phyloP scores from a whole-genome alignment of 2,888 invertebrate genomes.

The Orthosia gothica region DNA sequence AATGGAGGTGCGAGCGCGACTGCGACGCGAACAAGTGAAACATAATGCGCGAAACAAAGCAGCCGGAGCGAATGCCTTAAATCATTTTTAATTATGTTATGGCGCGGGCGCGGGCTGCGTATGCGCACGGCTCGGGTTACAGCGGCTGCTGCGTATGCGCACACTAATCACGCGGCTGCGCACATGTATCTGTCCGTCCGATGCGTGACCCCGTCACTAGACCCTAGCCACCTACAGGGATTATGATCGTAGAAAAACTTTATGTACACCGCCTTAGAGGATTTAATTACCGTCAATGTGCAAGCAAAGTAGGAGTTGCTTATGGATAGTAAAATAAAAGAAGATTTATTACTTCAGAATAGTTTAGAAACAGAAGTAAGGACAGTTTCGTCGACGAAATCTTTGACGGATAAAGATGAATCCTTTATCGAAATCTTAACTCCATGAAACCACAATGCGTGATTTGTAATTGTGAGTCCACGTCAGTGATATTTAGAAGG shows the following conservation, averaged over 20 bases:
- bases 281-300: slow-evolving; percentile 54
- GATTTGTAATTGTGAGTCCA: background rate
- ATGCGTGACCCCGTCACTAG: slow-evolving; percentile 75
- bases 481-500: background rate
- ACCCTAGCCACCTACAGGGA: slow-evolving; percentile 52
- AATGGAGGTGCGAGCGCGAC: slow-evolving; percentile 84
- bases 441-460: background rate
- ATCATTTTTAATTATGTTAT: slow-evolving; percentile 92
- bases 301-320: background rate
- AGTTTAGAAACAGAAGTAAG: background rate
- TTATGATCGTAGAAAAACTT: slow-evolving; percentile 58
- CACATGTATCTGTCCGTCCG: slow-evolving; percentile 76
- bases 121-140: slow-evolving; percentile 83
- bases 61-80: slow-evolving; percentile 92
- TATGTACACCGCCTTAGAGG: slow-evolving; percentile 36
- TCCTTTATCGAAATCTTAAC: background rate
- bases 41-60: slow-evolving; percentile 92
- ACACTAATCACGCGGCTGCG: slow-evolving; percentile 70
- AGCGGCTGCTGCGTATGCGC: slow-evolving; percentile 72
- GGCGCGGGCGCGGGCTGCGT: slow-evolving; percentile 81
- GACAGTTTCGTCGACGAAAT: background rate
- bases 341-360: background rate
- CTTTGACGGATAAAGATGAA: background rate
- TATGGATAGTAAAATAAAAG: background rate
- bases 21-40: slow-evolving; percentile 91